phyloP scores from a whole-genome alignment of 2,888 invertebrate genomes.

The Aquatica leii region DNA sequence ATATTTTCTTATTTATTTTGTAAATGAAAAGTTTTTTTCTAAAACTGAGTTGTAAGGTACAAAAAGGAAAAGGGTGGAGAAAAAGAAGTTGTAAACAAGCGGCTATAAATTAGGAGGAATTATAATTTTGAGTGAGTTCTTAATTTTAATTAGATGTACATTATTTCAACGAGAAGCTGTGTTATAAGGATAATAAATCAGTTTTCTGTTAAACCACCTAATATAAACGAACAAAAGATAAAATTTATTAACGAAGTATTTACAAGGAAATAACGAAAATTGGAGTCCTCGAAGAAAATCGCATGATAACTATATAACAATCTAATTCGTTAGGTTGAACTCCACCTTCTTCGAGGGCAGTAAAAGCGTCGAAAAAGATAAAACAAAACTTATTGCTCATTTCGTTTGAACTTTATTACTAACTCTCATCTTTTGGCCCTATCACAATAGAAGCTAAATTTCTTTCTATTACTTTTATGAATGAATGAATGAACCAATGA shows the following conservation, averaged over 20 bases:
- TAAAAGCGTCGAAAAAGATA: slow-evolving; percentile 25
- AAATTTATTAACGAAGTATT: slow-evolving; percentile 22
- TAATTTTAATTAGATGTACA: slow-evolving; percentile 14
- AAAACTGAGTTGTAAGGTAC: not conserved
- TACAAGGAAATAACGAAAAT: slow-evolving; percentile 15
- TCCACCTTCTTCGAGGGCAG: slow-evolving; percentile 20
- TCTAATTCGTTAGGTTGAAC: slow-evolving; percentile 26
- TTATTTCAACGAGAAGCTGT: slow-evolving; percentile 9
- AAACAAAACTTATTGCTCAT: slow-evolving; percentile 32
- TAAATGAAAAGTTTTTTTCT: slow-evolving; percentile 10
- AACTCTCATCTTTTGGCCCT: slow-evolving; percentile 24
- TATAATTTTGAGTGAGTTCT: slow-evolving; percentile 12
- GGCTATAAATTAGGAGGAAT: slow-evolving; percentile 10
- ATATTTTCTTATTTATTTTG: not conserved
- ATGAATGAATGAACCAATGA: not conserved
- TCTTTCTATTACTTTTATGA: slow-evolving; percentile 17
- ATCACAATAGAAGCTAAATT: slow-evolving; percentile 25
- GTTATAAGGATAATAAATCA: slow-evolving; percentile 14
- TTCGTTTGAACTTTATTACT: slow-evolving; percentile 34
- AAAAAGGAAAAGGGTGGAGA: too few relatives aligned
- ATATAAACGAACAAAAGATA: slow-evolving; percentile 15
- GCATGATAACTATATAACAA: slow-evolving; percentile 24
- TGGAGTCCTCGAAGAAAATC: slow-evolving; percentile 21
- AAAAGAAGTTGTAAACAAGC: slow-evolving; percentile 8
- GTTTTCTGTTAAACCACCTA: slow-evolving; percentile 7